Conservation (phyloP, 1,140 invertebrate genomes). For the Coptotermes formosanus region DNA sequence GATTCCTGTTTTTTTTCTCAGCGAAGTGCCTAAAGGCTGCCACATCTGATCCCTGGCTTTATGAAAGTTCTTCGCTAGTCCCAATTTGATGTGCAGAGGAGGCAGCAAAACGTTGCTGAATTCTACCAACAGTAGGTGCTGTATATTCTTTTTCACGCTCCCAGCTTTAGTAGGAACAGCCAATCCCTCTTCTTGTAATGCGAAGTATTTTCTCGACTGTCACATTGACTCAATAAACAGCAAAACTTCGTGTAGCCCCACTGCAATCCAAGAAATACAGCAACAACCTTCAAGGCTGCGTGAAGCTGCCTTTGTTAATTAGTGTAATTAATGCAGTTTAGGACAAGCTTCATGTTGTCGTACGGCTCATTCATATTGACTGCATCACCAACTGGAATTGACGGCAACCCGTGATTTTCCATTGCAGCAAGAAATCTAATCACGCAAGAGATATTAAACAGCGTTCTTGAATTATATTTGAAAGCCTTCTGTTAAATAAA, state of each 20-base stretch:
- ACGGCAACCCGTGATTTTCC: neutral
- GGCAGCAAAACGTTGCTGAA: slow-evolving; percentile 42
- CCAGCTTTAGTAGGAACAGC: slow-evolving; percentile 39
- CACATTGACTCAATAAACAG: slow-evolving; percentile 36
- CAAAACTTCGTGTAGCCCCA: slow-evolving; percentile 34
- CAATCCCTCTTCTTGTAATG: slow-evolving; percentile 45
- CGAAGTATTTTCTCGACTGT: slow-evolving; percentile 35
- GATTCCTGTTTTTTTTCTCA: neutral
- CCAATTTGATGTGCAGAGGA: slow-evolving; percentile 34
- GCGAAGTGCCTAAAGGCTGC: slow-evolving; percentile 34
- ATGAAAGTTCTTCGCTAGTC: slow-evolving; percentile 38
- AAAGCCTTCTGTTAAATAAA: too few species aligned
- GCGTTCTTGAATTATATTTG: too few species aligned
- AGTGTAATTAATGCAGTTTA: slow-evolving; percentile 33
- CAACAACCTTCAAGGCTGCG: slow-evolving; percentile 33
- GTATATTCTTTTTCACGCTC: slow-evolving; percentile 42
- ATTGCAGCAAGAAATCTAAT: too few species aligned
- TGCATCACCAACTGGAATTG: slow-evolving; percentile 31
- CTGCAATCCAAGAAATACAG: slow-evolving; percentile 34
- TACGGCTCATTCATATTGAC: slow-evolving; percentile 20
- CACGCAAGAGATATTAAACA: too few species aligned
- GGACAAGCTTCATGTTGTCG: slow-evolving; percentile 24
- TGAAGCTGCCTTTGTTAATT: slow-evolving; percentile 35
- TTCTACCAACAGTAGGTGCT: slow-evolving; percentile 41
- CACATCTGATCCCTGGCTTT: slow-evolving; percentile 36